These are phyloP conservation scores for Aplysia californica DNA, from an alignment of 1,140 invertebrate genomes.

Conservation along the genomic window DNA sequence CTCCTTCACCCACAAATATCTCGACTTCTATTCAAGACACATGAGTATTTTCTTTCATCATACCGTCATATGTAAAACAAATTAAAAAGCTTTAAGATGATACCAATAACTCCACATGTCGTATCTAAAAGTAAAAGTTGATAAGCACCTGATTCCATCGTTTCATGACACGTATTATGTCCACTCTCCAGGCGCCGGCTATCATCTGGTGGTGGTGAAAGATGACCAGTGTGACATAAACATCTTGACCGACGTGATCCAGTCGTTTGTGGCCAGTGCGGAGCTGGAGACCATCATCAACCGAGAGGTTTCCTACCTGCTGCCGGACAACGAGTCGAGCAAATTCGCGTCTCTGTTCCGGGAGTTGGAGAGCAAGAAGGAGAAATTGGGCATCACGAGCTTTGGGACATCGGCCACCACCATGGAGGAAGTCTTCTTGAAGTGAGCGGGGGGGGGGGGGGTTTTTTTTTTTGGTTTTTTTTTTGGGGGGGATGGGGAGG, in stretches of 20 bases:
- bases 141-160: too few species aligned
- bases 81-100: too few species aligned
- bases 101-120: too few species aligned
- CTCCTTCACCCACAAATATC: too few species aligned
- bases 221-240: slow-evolving; percentile 69
- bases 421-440: slow-evolving; percentile 88
- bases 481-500: neutral
- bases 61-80: too few species aligned
- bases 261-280: slow-evolving; percentile 48
- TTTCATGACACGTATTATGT: too few species aligned
- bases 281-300: slow-evolving; percentile 60
- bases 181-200: slow-evolving; percentile 66
- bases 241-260: slow-evolving; percentile 51
- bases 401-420: slow-evolving; percentile 85
- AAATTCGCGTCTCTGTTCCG: slow-evolving; percentile 72
- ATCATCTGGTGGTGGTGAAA: slow-evolving; percentile 65
- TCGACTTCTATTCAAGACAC: too few species aligned
- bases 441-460: slow-evolving; percentile 72
- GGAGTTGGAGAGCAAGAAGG: slow-evolving; percentile 74
- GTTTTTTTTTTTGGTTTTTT: neutral
- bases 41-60: too few species aligned
- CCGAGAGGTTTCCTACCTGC: slow-evolving; percentile 59
- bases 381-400: slow-evolving; percentile 76
- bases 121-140: too few species aligned
- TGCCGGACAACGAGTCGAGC: slow-evolving; percentile 61